Base-by-base conservation (phyloP, 2,888 invertebrate genomes). In the Terebella lapidaria region DNA sequence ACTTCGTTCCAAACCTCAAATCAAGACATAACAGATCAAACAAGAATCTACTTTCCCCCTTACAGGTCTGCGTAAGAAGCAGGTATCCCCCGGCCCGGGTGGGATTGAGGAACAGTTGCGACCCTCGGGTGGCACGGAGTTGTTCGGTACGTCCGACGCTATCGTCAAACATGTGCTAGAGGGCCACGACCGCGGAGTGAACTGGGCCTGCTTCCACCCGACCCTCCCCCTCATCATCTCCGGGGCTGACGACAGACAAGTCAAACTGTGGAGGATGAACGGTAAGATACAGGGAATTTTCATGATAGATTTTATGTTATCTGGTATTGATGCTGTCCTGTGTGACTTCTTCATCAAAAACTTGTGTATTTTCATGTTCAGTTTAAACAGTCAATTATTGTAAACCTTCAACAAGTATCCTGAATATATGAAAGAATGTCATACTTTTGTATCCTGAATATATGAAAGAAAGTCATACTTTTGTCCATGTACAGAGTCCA, bases 191-290 rank as follows among this genome's bases (percentile, higher is more conserved):
- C 87, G 99, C 54, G 97, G 97, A 15, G 97, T 99, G 0, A 99
- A 99, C 83, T 99, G 97, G 97, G 96, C 94, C 0, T 86, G 90
- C 49, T 99, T 99, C 83, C 97, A 99, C 81, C 94, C 94, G 1
- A 89, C 89, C 0, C 83, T 97, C 71, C 97, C 97, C 0, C 84
- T 97, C 45, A 92, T 97, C 69, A 94, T 92, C 0, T 97, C 97
- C 0, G 97, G 95, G 0, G 97, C 97, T n/a, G 99, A 99, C 79
- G 99, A 99, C 82, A 85, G 97, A 18, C 92, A 94, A 77, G 90
- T 99, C 54, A 99, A 99, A 80, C 84, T 99, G 69, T 99, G 97
- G 97, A 86, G 99, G 74, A 95, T 95, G 94, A 96, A 95, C 77
- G 95, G 95, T 81, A 92, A 92, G 71, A 35, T n/a, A 35, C n/a